phyloP scores from a whole-genome alignment of 2,888 invertebrate genomes.

The Parascotia fuliginaria region DNA sequence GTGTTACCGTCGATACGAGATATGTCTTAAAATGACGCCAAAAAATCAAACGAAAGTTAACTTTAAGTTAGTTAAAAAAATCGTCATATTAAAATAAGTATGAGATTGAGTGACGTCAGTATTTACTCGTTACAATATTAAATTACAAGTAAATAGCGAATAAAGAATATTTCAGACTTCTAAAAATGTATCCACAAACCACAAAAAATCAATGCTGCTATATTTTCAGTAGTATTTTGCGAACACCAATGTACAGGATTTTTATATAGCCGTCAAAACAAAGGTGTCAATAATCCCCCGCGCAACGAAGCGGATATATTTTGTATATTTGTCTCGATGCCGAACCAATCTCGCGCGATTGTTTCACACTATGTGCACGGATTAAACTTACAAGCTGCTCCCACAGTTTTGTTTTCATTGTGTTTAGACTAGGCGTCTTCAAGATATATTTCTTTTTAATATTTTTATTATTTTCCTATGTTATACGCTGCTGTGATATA shows the following conservation, averaged over 20 bases:
- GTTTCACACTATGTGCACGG: slow-evolving; percentile 41
- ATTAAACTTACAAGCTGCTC: slow-evolving; percentile 32
- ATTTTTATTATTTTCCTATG: no score
- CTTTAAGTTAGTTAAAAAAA: no score
- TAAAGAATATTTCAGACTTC: no score
- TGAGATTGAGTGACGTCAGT: no score
- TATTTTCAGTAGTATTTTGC: neutral
- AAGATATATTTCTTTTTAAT: neutral
- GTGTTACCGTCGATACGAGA: no score
- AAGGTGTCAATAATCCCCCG: slow-evolving; percentile 20
- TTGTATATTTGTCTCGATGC: slow-evolving; percentile 33
- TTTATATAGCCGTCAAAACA: slow-evolving; percentile 17
- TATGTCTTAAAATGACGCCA: no score
- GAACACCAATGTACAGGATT: slow-evolving; percentile 1
- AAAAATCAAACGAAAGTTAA: no score
- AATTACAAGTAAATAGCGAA: neutral
- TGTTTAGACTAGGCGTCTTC: no score
- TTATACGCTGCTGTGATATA: no score
- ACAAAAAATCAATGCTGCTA: neutral
- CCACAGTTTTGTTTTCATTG: slow-evolving; percentile 11
- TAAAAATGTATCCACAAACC: neutral
- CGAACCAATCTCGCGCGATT: slow-evolving; percentile 48
- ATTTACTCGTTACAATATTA: no score
- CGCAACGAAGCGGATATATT: slow-evolving; percentile 22
- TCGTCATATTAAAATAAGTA: no score